A percentile compares a stretch with the other conserved stretches of the same genome.
These are phyloP conservation scores for Myzus persicae DNA, from an alignment of 1,140 invertebrate species.

Conservation along the genomic window DNA sequence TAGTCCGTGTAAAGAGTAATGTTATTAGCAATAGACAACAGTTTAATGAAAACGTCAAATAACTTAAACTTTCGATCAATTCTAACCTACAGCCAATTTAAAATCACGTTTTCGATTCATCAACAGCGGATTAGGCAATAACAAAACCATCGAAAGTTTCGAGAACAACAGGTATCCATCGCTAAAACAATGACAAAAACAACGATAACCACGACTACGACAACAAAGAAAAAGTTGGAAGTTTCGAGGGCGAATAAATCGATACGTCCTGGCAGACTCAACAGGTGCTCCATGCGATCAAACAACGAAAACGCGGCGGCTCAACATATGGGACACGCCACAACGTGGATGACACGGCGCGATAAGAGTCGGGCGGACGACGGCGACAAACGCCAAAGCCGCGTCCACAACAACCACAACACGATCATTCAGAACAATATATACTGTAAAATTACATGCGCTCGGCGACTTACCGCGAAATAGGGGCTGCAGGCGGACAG, in stretches of 20 bases:
- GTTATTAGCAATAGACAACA: too few species aligned
- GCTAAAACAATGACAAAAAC: background rate
- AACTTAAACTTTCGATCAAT: background rate
- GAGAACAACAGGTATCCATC: background rate
- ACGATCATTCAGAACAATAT: background rate
- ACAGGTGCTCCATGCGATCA: background rate
- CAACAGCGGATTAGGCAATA: background rate
- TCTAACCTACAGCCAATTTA: background rate
- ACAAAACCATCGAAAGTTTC: background rate
- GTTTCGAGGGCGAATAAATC: background rate
- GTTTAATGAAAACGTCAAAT: background rate
- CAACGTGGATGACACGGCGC: background rate
- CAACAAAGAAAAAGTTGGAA: background rate
- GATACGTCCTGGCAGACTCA: background rate
- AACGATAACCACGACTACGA: background rate
- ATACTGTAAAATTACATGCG: background rate
- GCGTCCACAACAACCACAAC: background rate
- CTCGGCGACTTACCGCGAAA: slow-evolving; percentile 59
- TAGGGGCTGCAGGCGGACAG: slow-evolving; percentile 61
- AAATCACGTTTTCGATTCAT: background rate
- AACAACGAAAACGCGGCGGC: background rate
- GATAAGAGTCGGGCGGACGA: background rate
- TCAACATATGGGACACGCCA: slow-evolving; percentile 27
- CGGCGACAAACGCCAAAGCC: background rate
- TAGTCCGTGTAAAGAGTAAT: background rate